These are phyloP conservation scores for Lydus trimaculatus DNA, from an alignment of 2,888 invertebrate genomes.

Conservation along the genomic window DNA sequence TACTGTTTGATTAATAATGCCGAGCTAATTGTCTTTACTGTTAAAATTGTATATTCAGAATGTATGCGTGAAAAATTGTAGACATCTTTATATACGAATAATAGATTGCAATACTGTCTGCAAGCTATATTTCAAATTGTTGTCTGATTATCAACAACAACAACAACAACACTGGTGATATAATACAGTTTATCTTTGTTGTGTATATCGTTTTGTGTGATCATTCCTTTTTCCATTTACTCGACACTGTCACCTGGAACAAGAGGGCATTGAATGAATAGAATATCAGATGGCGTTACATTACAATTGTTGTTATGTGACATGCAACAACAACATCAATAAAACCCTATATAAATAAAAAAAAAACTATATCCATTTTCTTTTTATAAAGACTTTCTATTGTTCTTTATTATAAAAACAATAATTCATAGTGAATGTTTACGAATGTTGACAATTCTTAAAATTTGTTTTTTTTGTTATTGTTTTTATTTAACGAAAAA, in stretches of 20 bases:
- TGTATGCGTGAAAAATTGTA: background rate
- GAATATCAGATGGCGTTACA: slow-evolving; percentile 8
- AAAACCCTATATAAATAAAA: background rate
- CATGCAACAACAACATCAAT: slow-evolving; percentile 8
- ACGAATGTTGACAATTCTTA: background rate
- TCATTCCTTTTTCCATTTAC: slow-evolving; percentile 1
- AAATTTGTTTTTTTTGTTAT: background rate
- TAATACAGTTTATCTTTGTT: background rate
- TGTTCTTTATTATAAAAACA: background rate
- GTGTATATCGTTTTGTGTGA: background rate
- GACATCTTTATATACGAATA: too few relatives aligned
- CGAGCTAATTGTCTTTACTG: background rate
- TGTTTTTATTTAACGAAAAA: background rate
- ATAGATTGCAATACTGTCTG: too few relatives aligned
- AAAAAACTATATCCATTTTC: background rate
- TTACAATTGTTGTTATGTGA: background rate
- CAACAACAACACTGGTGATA: background rate
- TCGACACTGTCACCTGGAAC: background rate
- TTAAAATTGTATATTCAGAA: background rate
- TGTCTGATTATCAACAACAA: background rate
- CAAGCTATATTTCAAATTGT: background rate
- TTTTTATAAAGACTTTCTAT: background rate
- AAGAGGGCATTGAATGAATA: slow-evolving; percentile 8
- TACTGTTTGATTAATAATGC: background rate
- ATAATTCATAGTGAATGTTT: background rate